phyloP scores from a whole-genome alignment of 1,140 invertebrate species.

The Cydia amplana region DNA sequence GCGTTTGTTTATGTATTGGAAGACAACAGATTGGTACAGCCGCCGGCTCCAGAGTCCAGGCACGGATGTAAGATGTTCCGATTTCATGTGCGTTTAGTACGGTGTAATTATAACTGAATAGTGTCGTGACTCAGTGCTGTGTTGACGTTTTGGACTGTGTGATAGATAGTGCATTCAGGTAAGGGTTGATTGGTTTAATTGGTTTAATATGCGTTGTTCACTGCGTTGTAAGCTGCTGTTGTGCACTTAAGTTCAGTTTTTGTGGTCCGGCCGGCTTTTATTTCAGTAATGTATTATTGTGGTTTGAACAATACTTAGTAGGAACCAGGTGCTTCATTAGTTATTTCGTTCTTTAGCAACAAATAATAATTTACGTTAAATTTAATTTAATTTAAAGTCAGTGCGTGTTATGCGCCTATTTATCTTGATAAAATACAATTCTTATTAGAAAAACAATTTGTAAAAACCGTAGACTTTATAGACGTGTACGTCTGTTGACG shows the following conservation, averaged over 20 bases:
- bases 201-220: neutral
- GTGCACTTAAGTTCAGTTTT: neutral
- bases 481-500: no score
- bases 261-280: no score
- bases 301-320: no score
- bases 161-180: neutral
- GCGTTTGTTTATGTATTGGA: slow-evolving; percentile 77
- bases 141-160: slow-evolving; percentile 41
- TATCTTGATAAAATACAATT: no score
- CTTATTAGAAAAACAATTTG: no score
- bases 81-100: slow-evolving; percentile 24
- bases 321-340: no score
- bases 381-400: no score
- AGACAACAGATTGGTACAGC: slow-evolving; percentile 74
- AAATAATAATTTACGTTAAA: no score
- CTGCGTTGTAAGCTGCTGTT: slow-evolving; percentile 1
- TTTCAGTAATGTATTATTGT: no score
- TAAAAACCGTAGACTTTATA: no score
- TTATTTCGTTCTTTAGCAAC: no score
- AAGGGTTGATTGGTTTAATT: neutral
- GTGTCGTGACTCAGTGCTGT: slow-evolving; percentile 42
- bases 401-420: no score
- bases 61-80: slow-evolving; percentile 36
- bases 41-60: slow-evolving; percentile 62
- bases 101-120: slow-evolving; percentile 36